Conservation (phyloP, 2,797 vertebrate species). For the Acanthurus leucopareius region DNA sequence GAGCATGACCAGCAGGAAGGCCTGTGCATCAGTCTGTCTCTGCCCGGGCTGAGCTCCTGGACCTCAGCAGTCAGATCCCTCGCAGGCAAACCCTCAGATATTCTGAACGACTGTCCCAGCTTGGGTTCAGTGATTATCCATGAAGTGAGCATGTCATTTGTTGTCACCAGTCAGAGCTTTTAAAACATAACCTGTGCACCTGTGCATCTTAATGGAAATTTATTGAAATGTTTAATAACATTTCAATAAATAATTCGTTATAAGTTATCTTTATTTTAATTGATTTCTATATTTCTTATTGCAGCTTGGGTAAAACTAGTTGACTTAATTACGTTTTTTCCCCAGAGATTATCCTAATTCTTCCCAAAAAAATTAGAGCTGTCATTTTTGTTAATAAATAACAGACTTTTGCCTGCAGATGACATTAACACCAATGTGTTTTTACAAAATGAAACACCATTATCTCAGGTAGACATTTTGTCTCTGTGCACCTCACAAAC, state of each 20-base stretch:
- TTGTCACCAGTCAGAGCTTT: background rate
- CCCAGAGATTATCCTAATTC: background rate
- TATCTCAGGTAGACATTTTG: background rate
- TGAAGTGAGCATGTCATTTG: background rate
- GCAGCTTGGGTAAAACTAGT: too few species aligned
- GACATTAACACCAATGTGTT: background rate
- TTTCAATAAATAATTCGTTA: conserved; percentile 1
- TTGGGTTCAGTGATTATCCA: background rate
- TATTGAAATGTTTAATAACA: background rate
- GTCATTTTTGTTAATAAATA: background rate
- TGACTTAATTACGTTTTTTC: background rate
- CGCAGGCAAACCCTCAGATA: background rate
- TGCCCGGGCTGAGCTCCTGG: background rate
- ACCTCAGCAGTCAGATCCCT: background rate
- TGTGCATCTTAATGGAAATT: background rate
- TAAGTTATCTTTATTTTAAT: background rate
- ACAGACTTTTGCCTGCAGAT: background rate
- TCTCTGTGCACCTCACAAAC: background rate
- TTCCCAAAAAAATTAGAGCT: background rate
- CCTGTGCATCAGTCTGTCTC: background rate
- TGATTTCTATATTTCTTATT: background rate
- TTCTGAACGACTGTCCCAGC: background rate
- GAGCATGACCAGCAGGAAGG: background rate
- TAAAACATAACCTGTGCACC: background rate
- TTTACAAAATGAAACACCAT: background rate